Base-by-base conservation (phyloP, 2,797 vertebrate genomes). In the Lacerta agilis region DNA sequence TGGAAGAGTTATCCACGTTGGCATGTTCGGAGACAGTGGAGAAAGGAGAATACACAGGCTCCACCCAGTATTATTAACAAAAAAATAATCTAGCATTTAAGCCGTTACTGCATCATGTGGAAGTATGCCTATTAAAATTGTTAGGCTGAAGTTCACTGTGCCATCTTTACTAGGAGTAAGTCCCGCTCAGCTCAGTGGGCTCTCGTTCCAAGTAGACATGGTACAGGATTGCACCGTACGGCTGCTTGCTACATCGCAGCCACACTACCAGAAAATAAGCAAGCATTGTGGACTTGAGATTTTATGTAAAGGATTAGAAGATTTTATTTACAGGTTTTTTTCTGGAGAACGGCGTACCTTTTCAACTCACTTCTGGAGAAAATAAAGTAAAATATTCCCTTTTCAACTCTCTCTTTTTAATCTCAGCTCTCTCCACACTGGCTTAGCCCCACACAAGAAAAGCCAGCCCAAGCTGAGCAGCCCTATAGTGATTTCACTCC, bases 41-140 rank as follows among this genome's bases (percentile, higher is more conserved):
- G 36, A 23, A 73, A 23, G 38, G 13, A 2, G 85, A 88, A 86
- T 38, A 90, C 84, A 18, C 72, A 84, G 86, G 27, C 88, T 92
- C 83, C 83, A 67, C 83, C 92, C 88, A 4, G 71, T 77, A n/a
- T 67, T 87, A 87, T 88, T 90, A 88, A 89, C 49, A 55, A 55
- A 55, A 64, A 55, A 69, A 92, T 61, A 93, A 88, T 90, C 92
- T 67, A 89, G 36, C 20, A 20, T 87, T 93, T 93, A 88, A 93
- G 27, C 84, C 90, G 38, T 49, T 2, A 10, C 29, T 64, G 1
- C 69, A 11, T 61, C 79, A 72, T 55, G 87, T 55, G 23, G 67
- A 92, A 93, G 76, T 5, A 49, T 9, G 29, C 25, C 78, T 73
- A 29, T 79, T 61, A 36, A 45, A 90, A 23, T 2, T 64, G 5